Evolutionary conservation across 2,888 invertebrate genomes (phyloP).

Genomic region (Cephus runcator): DNA sequence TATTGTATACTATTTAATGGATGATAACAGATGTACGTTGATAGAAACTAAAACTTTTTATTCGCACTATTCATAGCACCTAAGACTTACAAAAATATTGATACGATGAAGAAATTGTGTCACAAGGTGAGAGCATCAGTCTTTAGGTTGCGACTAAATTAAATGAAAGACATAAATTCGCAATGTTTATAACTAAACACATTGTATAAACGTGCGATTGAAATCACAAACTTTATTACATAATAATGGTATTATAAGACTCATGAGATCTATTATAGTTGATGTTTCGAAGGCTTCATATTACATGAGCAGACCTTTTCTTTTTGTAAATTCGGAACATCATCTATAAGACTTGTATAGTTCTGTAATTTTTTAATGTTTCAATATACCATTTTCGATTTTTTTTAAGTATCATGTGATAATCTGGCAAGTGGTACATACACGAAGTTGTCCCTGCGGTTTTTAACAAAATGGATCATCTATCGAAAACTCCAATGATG

Average conservation of each 20-base stretch:
- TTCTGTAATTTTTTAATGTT: background rate
- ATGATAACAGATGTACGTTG: background rate
- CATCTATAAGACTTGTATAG: background rate
- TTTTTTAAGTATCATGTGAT: background rate
- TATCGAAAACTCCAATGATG: background rate
- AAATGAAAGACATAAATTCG: background rate
- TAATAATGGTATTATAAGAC: background rate
- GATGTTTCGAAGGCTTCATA: background rate
- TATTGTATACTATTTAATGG: background rate
- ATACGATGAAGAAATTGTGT: background rate
- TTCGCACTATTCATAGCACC: background rate
- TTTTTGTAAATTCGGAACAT: background rate
- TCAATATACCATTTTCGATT: background rate
- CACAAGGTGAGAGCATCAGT: background rate
- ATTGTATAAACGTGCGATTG: background rate
- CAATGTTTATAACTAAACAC: background rate
- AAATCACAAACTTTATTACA: background rate
- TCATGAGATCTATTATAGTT: background rate
- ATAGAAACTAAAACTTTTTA: background rate
- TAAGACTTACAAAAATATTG: background rate
- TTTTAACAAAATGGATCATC: background rate
- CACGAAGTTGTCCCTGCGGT: no score
- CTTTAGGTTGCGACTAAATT: background rate
- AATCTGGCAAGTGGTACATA: no score
- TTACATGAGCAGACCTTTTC: background rate